These are phyloP conservation scores for Drosophila aff. DNA, from an alignment of 1,140 invertebrate genomes.

Conservation along the genomic window DNA sequence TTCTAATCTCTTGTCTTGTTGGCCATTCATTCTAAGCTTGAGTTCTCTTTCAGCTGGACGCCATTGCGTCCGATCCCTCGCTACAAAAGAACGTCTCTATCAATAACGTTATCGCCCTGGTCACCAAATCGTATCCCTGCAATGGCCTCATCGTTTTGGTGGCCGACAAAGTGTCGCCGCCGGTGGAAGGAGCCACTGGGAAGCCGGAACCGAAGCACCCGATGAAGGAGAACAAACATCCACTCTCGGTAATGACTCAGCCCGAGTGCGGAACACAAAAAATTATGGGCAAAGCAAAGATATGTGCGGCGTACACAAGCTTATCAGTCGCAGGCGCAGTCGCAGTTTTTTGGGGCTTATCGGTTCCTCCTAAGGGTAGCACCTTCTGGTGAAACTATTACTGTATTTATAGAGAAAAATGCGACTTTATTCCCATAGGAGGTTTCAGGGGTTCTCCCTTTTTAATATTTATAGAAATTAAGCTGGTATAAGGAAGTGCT, in stretches of 20 bases:
- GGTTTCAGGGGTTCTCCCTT: too few species aligned
- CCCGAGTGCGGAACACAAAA: neutral
- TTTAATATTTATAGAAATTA: too few species aligned
- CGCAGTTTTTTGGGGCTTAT: constrained; percentile 11
- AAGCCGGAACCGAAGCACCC: constrained; percentile 44
- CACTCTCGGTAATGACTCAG: constrained; percentile 70
- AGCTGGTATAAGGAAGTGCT: too few species aligned
- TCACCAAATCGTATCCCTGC: constrained; percentile 38
- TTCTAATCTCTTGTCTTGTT: neutral
- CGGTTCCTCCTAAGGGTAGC: neutral
- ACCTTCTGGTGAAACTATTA: neutral
- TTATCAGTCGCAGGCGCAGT: constrained; percentile 44
- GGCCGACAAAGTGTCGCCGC: constrained; percentile 11
- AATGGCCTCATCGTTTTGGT: constrained; percentile 52
- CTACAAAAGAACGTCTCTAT: constrained; percentile 44
- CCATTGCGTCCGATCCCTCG: constrained; percentile 27
- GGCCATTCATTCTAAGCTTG: neutral
- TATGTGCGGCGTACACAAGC: neutral
- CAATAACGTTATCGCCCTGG: constrained; percentile 26
- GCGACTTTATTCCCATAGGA: neutral
- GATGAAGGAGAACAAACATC: constrained; percentile 58
- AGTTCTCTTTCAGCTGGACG: constrained; percentile 36
- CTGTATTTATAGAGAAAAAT: neutral
- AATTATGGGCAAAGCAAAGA: neutral
- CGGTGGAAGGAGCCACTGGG: neutral